Evolutionary conservation across 1,140 invertebrate genomes (phyloP).

Genomic region (Brachionus angularis): DNA sequence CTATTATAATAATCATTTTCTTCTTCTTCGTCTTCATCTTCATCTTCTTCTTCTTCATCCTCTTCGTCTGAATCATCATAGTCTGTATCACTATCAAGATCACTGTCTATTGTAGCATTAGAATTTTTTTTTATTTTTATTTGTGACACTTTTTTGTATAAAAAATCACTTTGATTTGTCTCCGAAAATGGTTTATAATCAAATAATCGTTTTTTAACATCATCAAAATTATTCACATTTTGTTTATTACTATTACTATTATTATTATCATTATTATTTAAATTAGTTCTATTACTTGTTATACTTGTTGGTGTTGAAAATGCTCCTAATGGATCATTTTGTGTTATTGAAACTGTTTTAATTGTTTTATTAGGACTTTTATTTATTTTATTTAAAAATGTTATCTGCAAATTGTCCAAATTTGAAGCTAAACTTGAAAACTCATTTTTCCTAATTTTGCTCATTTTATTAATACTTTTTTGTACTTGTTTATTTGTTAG

Average conservation of each 20-base stretch:
- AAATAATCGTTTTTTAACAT: conserved; percentile 25
- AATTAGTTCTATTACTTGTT: too few species aligned
- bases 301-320: too few species aligned
- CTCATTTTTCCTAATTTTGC: too few species aligned
- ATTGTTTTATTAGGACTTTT: too few species aligned
- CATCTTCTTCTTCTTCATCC: neutral
- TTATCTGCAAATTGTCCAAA: neutral
- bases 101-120: conserved; percentile 14
- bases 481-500: too few species aligned
- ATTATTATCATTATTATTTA: too few species aligned
- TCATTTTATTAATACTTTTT: too few species aligned
- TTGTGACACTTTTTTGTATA: neutral
- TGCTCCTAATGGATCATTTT: conserved; percentile 1
- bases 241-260: neutral
- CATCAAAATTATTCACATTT: neutral
- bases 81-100: conserved; percentile 1
- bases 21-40: neutral
- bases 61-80: conserved; percentile 21
- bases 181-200: neutral
- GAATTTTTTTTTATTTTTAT: neutral
- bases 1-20: neutral
- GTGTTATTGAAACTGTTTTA: neutral
- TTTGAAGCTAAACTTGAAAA: neutral
- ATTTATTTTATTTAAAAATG: too few species aligned
- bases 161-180: conserved; percentile 33